Evolutionary conservation across 2,888 invertebrate species (phyloP).

Genomic region (Brachyptera risi): DNA sequence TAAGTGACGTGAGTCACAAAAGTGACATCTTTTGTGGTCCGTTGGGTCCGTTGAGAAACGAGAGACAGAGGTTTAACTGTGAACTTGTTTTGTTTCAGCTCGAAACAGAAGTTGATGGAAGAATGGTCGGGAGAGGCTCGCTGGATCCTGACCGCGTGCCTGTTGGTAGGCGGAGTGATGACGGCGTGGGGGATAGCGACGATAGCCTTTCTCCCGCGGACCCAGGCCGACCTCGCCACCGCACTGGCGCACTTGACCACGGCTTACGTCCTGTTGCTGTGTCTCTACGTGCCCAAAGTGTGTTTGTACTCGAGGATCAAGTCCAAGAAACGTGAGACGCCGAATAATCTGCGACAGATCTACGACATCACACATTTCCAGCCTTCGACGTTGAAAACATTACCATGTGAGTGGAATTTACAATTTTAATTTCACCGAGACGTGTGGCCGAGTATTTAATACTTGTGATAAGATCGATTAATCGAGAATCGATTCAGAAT

Average conservation of each 20-base stretch:
- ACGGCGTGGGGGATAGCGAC: constrained; percentile 29
- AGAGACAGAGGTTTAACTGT: too few species aligned
- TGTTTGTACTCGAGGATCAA: constrained; percentile 21
- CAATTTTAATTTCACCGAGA: too few species aligned
- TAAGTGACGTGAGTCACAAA: too few species aligned
- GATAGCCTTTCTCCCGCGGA: constrained; percentile 21
- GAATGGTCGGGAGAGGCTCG: constrained; percentile 25
- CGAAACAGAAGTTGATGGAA: neutral
- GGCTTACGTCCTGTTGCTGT: constrained; percentile 27
- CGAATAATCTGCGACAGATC: constrained; percentile 21
- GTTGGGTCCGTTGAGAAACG: too few species aligned
- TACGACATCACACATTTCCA: constrained; percentile 30
- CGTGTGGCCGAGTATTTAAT: too few species aligned
- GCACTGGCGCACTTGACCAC: constrained; percentile 27
- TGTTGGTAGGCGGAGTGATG: constrained; percentile 27
- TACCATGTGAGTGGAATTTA: constrained; percentile 21
- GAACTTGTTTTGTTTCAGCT: too few species aligned
- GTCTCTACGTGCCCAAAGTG: constrained; percentile 30
- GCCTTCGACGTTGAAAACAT: constrained; percentile 23
- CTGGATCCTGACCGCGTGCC: constrained; percentile 28
- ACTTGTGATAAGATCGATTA: too few species aligned
- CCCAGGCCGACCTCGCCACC: constrained; percentile 26
- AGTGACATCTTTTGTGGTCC: too few species aligned
- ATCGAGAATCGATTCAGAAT: too few species aligned
- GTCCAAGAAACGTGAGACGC: constrained; percentile 14